phyloP scores from a whole-genome alignment of 2,113 vertebrate genomes.

The Crotalus tigris region DNA sequence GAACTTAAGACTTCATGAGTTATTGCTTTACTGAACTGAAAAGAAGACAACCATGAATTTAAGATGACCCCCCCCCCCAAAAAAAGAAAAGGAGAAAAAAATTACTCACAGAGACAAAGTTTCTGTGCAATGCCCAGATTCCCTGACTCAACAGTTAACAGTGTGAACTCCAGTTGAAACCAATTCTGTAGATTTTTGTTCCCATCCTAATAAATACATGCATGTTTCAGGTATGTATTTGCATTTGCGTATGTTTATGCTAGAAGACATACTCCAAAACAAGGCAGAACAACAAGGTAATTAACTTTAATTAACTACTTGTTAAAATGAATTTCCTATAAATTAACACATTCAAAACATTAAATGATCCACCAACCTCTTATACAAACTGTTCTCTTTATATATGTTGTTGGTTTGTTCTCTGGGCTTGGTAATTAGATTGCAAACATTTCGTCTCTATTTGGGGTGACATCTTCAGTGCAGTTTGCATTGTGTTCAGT shows the following conservation, averaged over 20 bases:
- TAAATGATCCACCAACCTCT: not conserved
- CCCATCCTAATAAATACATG: not conserved
- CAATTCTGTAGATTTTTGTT: not conserved
- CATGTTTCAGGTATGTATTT: not conserved
- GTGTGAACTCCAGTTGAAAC: not conserved
- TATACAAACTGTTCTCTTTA: not conserved
- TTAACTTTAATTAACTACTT: not conserved
- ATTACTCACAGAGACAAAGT: not conserved
- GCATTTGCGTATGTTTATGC: not conserved
- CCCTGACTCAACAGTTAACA: not conserved
- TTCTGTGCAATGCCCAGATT: not conserved
- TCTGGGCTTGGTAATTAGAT: too few species aligned
- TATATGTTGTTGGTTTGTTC: too few species aligned
- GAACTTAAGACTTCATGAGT: not conserved
- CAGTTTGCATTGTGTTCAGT: too few species aligned
- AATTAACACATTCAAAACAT: not conserved
- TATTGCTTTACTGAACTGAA: not conserved
- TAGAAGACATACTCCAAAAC: not conserved
- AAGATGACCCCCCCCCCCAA: not conserved
- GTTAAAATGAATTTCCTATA: not conserved
- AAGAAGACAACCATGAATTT: not conserved
- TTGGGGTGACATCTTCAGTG: too few species aligned
- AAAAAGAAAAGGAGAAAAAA: not conserved
- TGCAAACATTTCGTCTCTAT: too few species aligned
- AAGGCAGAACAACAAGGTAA: not conserved